A percentile compares a stretch with the other conserved stretches of the same genome.
Conservation (phyloP, 2,113 vertebrate genomes). For the Rhombomys opimus region DNA sequence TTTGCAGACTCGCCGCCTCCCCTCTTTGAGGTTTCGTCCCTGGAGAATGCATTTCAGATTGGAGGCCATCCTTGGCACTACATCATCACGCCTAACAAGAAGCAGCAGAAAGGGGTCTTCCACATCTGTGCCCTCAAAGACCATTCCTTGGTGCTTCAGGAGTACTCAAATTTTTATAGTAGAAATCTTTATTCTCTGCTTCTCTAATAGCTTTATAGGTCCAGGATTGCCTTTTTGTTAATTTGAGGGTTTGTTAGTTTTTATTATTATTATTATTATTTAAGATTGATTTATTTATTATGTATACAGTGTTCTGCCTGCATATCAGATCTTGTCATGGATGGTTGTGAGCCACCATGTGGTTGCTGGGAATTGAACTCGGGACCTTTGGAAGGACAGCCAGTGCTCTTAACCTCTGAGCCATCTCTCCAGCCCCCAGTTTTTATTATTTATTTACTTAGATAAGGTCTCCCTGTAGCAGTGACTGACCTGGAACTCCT, state of each 20-base stretch:
- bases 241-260: neutral
- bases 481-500: neutral
- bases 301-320: no score
- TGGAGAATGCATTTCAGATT: slow-evolving; percentile 94
- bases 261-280: no score
- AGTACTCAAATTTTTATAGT: slow-evolving; percentile 38
- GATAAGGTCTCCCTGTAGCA: neutral
- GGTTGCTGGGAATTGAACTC: no score
- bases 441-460: neutral
- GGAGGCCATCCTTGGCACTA: slow-evolving; percentile 98
- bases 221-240: slow-evolving; percentile 47
- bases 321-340: no score
- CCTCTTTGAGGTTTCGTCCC: slow-evolving; percentile 94
- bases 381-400: no score
- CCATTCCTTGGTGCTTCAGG: slow-evolving; percentile 90
- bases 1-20: slow-evolving; percentile 91
- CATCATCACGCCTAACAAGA: slow-evolving; percentile 96
- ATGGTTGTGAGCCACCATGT: no score
- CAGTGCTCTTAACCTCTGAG: no score
- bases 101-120: slow-evolving; percentile 93
- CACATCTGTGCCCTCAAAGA: slow-evolving; percentile 95
- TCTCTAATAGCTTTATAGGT: neutral
- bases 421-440: no score
- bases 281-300: no score
- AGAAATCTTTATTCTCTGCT: slow-evolving; percentile 46